Conservation (phyloP, 2,113 vertebrate species). For the Oplegnathus fasciatus region DNA sequence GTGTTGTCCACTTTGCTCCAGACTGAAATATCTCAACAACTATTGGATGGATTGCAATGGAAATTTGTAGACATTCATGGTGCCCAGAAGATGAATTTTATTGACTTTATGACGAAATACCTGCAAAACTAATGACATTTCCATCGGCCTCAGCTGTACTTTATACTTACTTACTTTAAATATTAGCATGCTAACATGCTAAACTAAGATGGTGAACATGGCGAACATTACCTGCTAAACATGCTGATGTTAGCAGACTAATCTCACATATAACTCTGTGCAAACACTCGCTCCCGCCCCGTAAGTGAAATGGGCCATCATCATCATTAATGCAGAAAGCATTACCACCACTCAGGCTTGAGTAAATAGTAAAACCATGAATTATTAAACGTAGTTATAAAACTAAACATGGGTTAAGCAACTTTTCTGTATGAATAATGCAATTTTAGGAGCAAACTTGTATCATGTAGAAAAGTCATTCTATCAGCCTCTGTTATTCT, state of each 20-base stretch:
- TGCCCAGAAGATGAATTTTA: neutral
- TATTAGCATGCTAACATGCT: neutral
- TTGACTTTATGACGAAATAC: neutral
- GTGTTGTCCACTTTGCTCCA: neutral
- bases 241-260: neutral
- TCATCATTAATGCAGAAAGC: constrained; percentile 68
- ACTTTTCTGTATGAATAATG: constrained; percentile 55
- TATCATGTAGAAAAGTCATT: neutral
- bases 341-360: constrained; percentile 52
- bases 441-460: constrained; percentile 34
- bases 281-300: constrained; percentile 14
- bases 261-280: constrained; percentile 13
- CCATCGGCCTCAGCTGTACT: neutral
- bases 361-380: constrained; percentile 54
- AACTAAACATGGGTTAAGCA: constrained; percentile 44
- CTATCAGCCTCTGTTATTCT: neutral
- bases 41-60: neutral
- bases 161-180: neutral
- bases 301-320: constrained; percentile 34
- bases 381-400: constrained; percentile 59
- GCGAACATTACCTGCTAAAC: neutral
- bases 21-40: neutral
- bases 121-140: neutral
- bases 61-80: neutral
- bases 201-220: neutral